phyloP scores from a whole-genome alignment of 2,888 invertebrate species.

The Baccha elongata region DNA sequence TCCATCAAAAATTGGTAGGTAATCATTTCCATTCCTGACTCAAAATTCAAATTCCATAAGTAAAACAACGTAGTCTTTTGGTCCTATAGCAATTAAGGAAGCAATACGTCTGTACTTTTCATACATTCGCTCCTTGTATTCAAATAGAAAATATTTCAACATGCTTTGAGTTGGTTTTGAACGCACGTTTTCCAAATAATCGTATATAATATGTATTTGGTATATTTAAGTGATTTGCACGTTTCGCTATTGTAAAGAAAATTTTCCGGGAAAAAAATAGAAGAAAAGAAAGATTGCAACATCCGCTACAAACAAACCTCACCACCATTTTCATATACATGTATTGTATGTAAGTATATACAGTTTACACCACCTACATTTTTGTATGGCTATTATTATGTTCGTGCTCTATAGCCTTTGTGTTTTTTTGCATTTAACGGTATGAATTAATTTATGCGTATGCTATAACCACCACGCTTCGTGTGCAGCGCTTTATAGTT shows the following conservation, averaged over 20 bases:
- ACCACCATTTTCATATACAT: background rate
- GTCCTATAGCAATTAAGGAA: too few relatives aligned
- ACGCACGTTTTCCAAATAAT: slow-evolving; percentile 61
- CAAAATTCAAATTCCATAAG: too few relatives aligned
- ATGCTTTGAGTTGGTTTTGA: slow-evolving; percentile 5
- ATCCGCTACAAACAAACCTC: slow-evolving; percentile 28
- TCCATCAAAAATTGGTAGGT: too few relatives aligned
- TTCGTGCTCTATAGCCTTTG: slow-evolving; percentile 22
- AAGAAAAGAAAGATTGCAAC: slow-evolving; percentile 44
- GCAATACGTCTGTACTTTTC: too few relatives aligned
- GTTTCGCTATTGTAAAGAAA: slow-evolving; percentile 41
- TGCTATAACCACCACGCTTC: background rate
- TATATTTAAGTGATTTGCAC: slow-evolving; percentile 55
- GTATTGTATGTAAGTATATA: too few relatives aligned
- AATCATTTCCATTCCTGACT: too few relatives aligned
- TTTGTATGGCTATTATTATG: slow-evolving; percentile 1
- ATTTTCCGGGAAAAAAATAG: slow-evolving; percentile 39
- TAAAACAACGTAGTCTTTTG: too few relatives aligned
- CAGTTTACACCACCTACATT: slow-evolving; percentile 24
- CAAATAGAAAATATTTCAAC: slow-evolving; percentile 17
- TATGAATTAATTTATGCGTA: slow-evolving; percentile 41
- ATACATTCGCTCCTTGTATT: slow-evolving; percentile 11
- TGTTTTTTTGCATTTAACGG: background rate
- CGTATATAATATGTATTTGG: slow-evolving; percentile 52
- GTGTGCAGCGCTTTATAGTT: background rate